Conservation (phyloP, 1,140 invertebrate species). For the Tenebrio molitor region DNA sequence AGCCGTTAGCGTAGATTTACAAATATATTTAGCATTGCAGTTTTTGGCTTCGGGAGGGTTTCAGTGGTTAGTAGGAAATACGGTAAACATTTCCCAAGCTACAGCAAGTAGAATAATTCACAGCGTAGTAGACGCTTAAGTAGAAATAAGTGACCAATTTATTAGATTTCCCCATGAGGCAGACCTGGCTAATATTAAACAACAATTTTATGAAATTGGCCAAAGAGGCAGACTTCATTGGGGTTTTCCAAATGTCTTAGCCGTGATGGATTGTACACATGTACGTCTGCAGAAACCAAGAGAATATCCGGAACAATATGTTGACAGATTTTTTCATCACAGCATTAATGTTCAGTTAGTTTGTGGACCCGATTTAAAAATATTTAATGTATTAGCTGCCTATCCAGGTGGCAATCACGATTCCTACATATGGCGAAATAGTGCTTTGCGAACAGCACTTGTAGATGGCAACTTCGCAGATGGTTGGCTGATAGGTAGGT, state of each 20-base stretch:
- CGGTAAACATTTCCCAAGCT: background rate
- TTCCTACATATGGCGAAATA: slow-evolving; percentile 17
- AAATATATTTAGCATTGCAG: slow-evolving; percentile 10
- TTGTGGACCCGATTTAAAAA: slow-evolving; percentile 41
- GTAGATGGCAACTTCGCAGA: no score
- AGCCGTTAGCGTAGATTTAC: background rate
- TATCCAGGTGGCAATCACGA: slow-evolving; percentile 25
- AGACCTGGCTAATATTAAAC: background rate
- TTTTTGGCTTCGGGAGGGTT: slow-evolving; percentile 10
- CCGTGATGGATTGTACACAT: slow-evolving; percentile 20
- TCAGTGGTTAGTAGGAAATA: slow-evolving; percentile 22
- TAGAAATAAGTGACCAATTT: slow-evolving; percentile 9
- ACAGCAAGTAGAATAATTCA: slow-evolving; percentile 5
- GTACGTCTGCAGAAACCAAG: slow-evolving; percentile 22
- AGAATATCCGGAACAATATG: no score
- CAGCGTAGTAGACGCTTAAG: background rate
- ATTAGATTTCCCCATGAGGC: slow-evolving; percentile 18
- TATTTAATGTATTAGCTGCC: slow-evolving; percentile 37
- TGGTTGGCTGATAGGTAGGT: no score
- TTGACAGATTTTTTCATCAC: slow-evolving; percentile 14
- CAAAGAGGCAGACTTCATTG: background rate
- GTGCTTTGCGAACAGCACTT: no score
- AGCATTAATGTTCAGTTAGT: slow-evolving; percentile 40
- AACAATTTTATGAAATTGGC: slow-evolving; percentile 30
- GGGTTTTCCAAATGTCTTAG: no score